These are phyloP conservation scores for Lottia scabra DNA, from an alignment of 2,888 invertebrate species.

Conservation along the genomic window DNA sequence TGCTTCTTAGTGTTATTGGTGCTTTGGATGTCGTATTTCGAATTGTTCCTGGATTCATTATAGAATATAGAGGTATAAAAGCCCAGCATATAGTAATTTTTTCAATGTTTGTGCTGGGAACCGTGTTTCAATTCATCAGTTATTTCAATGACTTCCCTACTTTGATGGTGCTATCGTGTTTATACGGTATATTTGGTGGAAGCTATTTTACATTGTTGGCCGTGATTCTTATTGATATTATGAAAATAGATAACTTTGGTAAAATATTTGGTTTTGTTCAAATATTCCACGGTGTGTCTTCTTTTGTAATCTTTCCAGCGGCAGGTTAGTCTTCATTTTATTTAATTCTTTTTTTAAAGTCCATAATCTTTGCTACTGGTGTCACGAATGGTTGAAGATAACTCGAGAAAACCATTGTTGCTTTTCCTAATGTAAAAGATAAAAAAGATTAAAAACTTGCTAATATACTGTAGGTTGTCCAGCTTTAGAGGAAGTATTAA, in stretches of 20 bases:
- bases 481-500: no score
- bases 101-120: conserved; percentile 6
- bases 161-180: conserved; percentile 11
- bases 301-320: conserved; percentile 2
- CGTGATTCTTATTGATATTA: conserved; percentile 16
- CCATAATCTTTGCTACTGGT: no score
- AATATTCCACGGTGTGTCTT: conserved; percentile 9
- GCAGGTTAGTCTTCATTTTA: conserved; percentile 6
- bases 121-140: conserved; percentile 11
- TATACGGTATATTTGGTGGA: conserved; percentile 12
- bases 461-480: no score
- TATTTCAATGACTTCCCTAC: conserved; percentile 7
- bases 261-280: conserved; percentile 20
- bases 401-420: no score
- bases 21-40: conserved; percentile 17
- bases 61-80: conserved; percentile 11
- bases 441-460: no score
- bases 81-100: conserved; percentile 12
- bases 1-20: conserved; percentile 10
- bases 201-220: conserved; percentile 19
- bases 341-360: no score
- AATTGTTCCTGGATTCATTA: conserved; percentile 19
- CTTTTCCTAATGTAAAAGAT: no score
- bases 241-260: conserved; percentile 14
- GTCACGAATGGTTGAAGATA: no score